These are phyloP conservation scores for Ornithoptera alexandrae DNA, from an alignment of 2,888 invertebrate species.

Conservation along the genomic window DNA sequence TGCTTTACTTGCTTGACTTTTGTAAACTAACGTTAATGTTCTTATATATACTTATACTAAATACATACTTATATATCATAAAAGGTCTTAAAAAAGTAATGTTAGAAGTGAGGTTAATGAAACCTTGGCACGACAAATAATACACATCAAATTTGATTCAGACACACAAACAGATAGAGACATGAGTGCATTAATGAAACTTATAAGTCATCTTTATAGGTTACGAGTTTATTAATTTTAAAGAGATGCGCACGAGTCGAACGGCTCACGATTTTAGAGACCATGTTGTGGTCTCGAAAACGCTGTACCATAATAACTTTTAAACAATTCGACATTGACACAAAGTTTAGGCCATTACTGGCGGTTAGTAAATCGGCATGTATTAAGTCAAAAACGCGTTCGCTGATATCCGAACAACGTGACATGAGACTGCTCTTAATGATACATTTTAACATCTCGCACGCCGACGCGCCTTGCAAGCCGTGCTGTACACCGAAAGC, in stretches of 20 bases:
- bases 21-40: no score
- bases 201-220: neutral
- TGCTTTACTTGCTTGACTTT: no score
- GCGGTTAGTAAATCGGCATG: slow-evolving; percentile 7
- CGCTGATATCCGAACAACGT: slow-evolving; percentile 11
- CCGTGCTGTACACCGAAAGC: neutral
- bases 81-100: no score
- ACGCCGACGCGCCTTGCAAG: slow-evolving; percentile 12
- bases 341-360: neutral
- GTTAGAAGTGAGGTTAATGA: no score
- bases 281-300: neutral
- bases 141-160: no score
- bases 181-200: neutral
- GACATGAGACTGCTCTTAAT: slow-evolving; percentile 27
- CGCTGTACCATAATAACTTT: neutral
- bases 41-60: no score
- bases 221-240: neutral
- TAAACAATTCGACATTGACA: slow-evolving; percentile 16
- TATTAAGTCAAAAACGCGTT: slow-evolving; percentile 22
- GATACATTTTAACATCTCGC: slow-evolving; percentile 26
- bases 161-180: neutral
- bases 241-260: neutral
- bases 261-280: neutral
- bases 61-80: no score
- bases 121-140: no score